phyloP scores from a whole-genome alignment of 2,797 vertebrate genomes.

The Eulemur albifrons region DNA sequence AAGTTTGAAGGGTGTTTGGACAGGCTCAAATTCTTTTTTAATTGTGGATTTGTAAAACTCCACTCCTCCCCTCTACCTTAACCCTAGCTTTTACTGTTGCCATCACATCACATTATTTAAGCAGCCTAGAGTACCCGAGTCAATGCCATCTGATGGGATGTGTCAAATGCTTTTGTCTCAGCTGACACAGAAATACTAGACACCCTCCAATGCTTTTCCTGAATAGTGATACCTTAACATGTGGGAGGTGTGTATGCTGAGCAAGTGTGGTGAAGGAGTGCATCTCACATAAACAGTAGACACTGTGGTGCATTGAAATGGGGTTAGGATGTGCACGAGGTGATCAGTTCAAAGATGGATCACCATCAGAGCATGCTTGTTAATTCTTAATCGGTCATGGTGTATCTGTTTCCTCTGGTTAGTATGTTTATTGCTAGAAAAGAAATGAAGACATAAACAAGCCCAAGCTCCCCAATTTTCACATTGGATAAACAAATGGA shows the following conservation, averaged over 20 bases:
- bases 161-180: conserved; percentile 62
- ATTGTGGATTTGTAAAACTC: conserved; percentile 43
- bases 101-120: conserved; percentile 14
- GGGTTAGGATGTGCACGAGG: neutral
- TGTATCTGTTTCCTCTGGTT: neutral
- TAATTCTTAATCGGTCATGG: neutral
- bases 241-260: neutral
- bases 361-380: neutral
- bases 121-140: conserved; percentile 27
- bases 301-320: neutral
- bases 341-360: neutral
- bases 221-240: conserved; percentile 13
- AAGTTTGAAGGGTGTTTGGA: conserved; percentile 66
- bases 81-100: neutral
- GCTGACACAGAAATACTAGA: conserved; percentile 51
- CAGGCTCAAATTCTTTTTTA: conserved; percentile 53
- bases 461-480: neutral
- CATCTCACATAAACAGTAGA: fast-evolving
- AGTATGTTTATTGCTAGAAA: neutral
- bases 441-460: neutral
- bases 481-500: neutral
- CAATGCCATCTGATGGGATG: conserved; percentile 16
- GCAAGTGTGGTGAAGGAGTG: neutral
- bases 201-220: conserved; percentile 2
- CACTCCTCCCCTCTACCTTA: neutral